Evolutionary conservation across 2,888 invertebrate genomes (phyloP).

Genomic region (Thera britannica): DNA sequence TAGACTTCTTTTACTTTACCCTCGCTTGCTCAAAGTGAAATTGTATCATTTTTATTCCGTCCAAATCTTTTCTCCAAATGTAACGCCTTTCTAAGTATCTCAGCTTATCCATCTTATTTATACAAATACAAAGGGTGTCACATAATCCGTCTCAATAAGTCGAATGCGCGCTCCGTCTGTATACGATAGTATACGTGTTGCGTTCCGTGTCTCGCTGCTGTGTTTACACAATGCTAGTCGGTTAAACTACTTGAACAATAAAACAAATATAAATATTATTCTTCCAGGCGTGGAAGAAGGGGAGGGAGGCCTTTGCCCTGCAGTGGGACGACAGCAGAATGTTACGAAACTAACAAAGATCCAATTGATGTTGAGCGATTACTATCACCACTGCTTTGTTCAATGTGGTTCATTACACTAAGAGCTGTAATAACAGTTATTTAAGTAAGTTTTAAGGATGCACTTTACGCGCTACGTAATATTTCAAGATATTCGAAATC

Average conservation of each 20-base stretch:
- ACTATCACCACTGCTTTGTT: no score
- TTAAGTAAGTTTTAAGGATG: no score
- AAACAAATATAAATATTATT: not conserved
- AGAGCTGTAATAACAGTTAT: no score
- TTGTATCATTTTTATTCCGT: slow-evolving; percentile 25
- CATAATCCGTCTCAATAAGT: slow-evolving; percentile 43
- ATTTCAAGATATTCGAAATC: no score
- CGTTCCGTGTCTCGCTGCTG: slow-evolving; percentile 17
- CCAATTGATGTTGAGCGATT: no score
- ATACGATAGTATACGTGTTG: slow-evolving; percentile 26
- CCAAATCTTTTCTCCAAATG: slow-evolving; percentile 26
- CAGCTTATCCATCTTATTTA: slow-evolving; percentile 41
- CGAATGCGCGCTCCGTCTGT: slow-evolving; percentile 23
- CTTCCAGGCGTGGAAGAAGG: no score
- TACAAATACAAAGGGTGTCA: slow-evolving; percentile 41
- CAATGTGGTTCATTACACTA: no score
- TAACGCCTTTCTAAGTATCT: slow-evolving; percentile 36
- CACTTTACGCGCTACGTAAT: no score
- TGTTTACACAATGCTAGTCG: slow-evolving; percentile 15
- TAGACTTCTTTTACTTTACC: not conserved
- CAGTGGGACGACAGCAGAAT: no score
- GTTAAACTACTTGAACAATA: not conserved
- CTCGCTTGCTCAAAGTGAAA: not conserved
- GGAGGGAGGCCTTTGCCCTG: no score
- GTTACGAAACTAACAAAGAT: no score